A percentile compares a stretch with the other conserved stretches of the same genome.
phyloP scores from a whole-genome alignment of 2,113 vertebrate genomes.

The Periophthalmus modestus region DNA sequence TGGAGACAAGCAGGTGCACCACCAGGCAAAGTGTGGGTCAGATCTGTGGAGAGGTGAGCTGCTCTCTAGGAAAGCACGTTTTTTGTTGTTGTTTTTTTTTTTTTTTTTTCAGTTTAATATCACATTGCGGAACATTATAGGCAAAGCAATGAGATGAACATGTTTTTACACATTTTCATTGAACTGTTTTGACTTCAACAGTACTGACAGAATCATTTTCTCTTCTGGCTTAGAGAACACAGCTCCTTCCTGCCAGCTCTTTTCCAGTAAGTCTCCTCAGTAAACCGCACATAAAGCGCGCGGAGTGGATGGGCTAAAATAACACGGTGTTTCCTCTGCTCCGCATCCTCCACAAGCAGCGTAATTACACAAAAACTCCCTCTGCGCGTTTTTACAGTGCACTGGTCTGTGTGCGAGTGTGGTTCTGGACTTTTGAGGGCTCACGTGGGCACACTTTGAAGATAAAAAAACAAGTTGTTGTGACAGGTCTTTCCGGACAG shows the following conservation, averaged over 20 bases:
- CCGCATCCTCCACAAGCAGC: constrained; percentile 7
- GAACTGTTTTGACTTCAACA: not conserved
- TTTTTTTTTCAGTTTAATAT: too few species aligned
- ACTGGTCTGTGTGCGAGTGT: not conserved
- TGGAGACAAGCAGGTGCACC: too few species aligned
- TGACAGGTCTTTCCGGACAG: constrained; percentile 11
- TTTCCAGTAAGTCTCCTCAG: constrained; percentile 31
- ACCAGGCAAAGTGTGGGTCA: too few species aligned
- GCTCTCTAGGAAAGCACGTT: too few species aligned
- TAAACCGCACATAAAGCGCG: constrained; percentile 14
- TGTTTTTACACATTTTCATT: not conserved
- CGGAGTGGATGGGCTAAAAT: constrained; percentile 28
- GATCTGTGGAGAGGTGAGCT: too few species aligned
- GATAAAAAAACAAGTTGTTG: constrained; percentile 25
- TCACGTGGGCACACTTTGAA: constrained; percentile 30
- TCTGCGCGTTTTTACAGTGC: constrained; percentile 3
- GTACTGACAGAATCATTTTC: not conserved
- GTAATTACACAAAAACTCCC: constrained; percentile 27
- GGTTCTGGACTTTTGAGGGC: constrained; percentile 15
- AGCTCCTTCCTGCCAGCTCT: constrained; percentile 10
- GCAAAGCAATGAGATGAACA: too few species aligned
- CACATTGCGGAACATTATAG: too few species aligned
- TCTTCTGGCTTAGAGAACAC: not conserved
- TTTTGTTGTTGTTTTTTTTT: too few species aligned
- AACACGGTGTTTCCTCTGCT: constrained; percentile 6